Percentiles rank a stretch among this genome's conserved stretches.
Evolutionary conservation across 37 sponge, comb jelly and placozoan species (phyloP).

Genomic region (Crambe crambe): DNA sequence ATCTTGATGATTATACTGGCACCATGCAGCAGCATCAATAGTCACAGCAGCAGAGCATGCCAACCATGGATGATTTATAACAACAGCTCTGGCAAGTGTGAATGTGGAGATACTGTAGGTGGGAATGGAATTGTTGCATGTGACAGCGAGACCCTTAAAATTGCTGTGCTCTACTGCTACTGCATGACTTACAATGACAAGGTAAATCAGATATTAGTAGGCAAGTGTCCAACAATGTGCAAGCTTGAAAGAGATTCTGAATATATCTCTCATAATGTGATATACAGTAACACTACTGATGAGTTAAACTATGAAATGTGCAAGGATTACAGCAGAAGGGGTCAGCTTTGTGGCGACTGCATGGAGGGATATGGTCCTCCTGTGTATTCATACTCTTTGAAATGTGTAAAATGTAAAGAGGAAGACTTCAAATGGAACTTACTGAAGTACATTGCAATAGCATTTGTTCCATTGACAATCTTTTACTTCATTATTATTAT

Average conservation of each 20-base stretch:
- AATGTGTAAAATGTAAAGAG: conserved; percentile 27
- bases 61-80: background rate
- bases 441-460: background rate
- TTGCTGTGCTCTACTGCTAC: background rate
- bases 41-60: background rate
- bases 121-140: background rate
- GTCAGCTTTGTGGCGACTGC: conserved; percentile 36
- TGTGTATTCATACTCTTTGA: conserved; percentile 21
- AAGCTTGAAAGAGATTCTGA: background rate
- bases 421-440: background rate
- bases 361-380: background rate
- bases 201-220: background rate
- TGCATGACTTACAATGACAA: conserved; percentile 2
- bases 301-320: conserved; percentile 4
- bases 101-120: background rate
- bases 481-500: conserved; percentile 10
- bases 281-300: background rate
- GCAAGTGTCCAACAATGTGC: conserved; percentile 1
- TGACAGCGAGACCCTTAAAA: background rate
- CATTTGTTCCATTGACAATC: conserved; percentile 22
- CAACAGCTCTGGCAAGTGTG: background rate
- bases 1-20: too few relatives aligned
- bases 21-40: too few relatives aligned
- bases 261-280: background rate
- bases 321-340: conserved; percentile 14